Evolutionary conservation across 2,797 vertebrate species (phyloP), one percentile per base, ranked within the genome.

Genomic region (Australoheros facetus): DNA sequence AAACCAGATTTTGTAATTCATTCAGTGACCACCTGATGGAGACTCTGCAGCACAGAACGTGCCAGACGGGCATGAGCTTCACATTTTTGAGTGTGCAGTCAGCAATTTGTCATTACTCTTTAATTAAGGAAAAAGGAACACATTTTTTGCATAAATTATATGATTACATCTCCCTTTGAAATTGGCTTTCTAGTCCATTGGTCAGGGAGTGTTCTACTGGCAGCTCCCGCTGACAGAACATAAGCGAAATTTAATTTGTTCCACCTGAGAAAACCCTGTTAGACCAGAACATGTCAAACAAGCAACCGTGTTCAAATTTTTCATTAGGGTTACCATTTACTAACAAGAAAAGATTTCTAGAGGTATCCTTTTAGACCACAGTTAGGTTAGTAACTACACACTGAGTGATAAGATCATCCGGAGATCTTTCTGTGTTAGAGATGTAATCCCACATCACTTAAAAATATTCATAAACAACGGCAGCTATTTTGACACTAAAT

Each of bases 1-100:
- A 10, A 13, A 16, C 12, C 2, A 26, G 21, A 34, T 21, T 13
- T 19, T 92, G 88, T 48, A 90, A 48, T 91, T 88, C 70, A 66
- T 17, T 21, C 9, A 58, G 9, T 85, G 60, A 72, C 91, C 95
- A 93, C 93, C 86, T 81, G 94, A 86, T 93, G 93, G 93, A 79
- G 91, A 77, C 83, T 74, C 82, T 88, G 78, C 81, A 78, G 21
- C 88, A 85, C 45, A 56, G 5, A 75, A 59, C 71, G 60, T 21
- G 26, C 26, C 19, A 16, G 2, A 39, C 66, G n/a, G 71, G 21
- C 32, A 56, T 9, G 4, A 64, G 11, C 17, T 55, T 56, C 11
- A 62, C 28, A 70, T 83, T 39, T 34, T 9, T 71, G 39, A 19
- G 34, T 26, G 11, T 51, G 30, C 5, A n/a, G 26, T 75, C 34